Evolutionary conservation across 2,113 vertebrate species (phyloP), one percentile per base, ranked within the genome.

Genomic region (Nothocercus julius): DNA sequence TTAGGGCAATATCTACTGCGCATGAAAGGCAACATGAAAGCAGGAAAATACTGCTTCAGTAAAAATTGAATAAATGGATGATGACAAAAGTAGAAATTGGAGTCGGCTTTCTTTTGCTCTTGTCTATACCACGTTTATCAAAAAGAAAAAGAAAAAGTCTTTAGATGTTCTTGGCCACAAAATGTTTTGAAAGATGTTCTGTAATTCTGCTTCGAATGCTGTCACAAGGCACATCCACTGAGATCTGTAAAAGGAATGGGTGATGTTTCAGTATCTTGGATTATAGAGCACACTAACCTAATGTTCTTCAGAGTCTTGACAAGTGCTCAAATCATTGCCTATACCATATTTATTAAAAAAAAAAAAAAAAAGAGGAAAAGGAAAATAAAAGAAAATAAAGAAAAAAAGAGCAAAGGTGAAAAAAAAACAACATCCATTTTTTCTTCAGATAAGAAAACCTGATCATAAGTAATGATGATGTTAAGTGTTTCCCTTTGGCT

Each of bases 401-500:
- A 13, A 2, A 20, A 69, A 16, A 54, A 11, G 64, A 11, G 34
- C 20, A 49, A 49, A 49, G 2, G 25, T 42, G 70, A 42, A 8
- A 67, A 89, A 32, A 28, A 58, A 58, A 32, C 16, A 32, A 11
- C n/a, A 58, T 21, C 81, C 24, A 90, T 27, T 75, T 49, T 82
- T 74, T 70, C 25, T 62, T 82, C 11, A n/a, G 38, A 78, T 44
- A 8, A 72, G 20, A 27, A 91, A 94, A 63, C 2, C 9, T 54
- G 45, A 74, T 3, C 17, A 30, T 0, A 1, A 81, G 17, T 18
- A 7, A 5, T 42, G 18, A 38, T 67, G n/a, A 12, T 0, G 0
- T 12, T 27, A 69, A 69, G 21, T 62, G 7, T 69, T 85, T 85
- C 36, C 30, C 54, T 18, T 17, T 54, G 17, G 6, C n/a, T 87